phyloP scores from a whole-genome alignment of 2,888 invertebrate species.

The Metopia argyrocephala region DNA sequence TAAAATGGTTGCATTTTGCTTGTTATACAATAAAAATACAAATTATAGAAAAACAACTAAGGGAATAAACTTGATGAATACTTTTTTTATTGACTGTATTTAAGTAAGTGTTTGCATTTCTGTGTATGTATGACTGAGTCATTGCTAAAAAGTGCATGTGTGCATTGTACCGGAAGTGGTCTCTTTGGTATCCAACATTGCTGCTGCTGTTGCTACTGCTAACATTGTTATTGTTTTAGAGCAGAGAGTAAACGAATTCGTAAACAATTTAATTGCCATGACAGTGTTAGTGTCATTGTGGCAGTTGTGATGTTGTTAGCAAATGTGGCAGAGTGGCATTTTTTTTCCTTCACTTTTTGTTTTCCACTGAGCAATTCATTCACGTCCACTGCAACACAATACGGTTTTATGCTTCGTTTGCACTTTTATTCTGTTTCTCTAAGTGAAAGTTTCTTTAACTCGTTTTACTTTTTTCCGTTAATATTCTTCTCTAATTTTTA shows the following conservation, averaged over 20 bases:
- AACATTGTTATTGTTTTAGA: slow-evolving; percentile 11
- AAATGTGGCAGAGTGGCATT: neutral
- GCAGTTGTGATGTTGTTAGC: slow-evolving; percentile 8
- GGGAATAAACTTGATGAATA: slow-evolving; percentile 30
- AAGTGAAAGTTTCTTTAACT: slow-evolving; percentile 48
- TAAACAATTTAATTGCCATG: neutral
- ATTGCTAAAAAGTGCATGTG: slow-evolving; percentile 29
- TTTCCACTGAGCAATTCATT: slow-evolving; percentile 20
- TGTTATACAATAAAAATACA: neutral
- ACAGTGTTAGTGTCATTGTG: neutral
- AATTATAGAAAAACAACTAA: too few relatives aligned
- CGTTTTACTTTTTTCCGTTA: neutral
- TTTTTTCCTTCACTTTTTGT: slow-evolving; percentile 6
- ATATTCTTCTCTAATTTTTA: neutral
- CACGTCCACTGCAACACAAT: slow-evolving; percentile 60
- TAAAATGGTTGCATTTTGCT: slow-evolving; percentile 42
- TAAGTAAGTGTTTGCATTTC: neutral
- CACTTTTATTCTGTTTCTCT: slow-evolving; percentile 47
- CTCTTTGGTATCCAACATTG: slow-evolving; percentile 53
- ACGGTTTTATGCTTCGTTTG: slow-evolving; percentile 60
- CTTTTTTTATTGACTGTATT: neutral
- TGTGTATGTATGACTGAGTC: neutral
- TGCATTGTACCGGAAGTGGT: slow-evolving; percentile 55
- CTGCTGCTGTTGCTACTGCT: slow-evolving; percentile 9
- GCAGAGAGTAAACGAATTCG: slow-evolving; percentile 2